Percentiles rank a stretch among this genome's conserved stretches.
These are phyloP conservation scores for Asarcornis scutulata DNA, from an alignment of 2,113 vertebrate species.

Conservation along the genomic window DNA sequence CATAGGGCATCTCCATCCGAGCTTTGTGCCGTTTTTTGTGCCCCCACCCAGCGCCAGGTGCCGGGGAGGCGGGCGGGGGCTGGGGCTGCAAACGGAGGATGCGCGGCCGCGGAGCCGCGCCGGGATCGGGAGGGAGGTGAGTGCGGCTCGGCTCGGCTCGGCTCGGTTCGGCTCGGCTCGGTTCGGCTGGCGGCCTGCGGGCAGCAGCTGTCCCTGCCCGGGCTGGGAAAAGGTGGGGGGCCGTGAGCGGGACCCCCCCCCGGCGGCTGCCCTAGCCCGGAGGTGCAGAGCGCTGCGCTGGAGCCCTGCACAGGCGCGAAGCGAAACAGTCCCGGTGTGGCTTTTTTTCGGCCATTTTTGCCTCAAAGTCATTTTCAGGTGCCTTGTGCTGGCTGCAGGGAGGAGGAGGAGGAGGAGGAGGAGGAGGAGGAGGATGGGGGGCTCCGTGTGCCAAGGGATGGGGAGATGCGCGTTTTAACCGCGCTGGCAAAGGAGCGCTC, in stretches of 20 bases:
- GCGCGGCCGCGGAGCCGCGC: not conserved
- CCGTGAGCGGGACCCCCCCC: not conserved
- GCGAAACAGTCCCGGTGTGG: fast-evolving
- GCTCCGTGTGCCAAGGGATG: too few relatives aligned
- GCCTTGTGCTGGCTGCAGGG: too few relatives aligned
- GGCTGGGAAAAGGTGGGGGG: too few relatives aligned
- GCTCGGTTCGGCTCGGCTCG: not conserved
- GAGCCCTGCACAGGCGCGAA: not conserved
- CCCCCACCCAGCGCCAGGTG: not conserved
- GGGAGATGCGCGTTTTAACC: not conserved
- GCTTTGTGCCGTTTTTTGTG: too few relatives aligned
- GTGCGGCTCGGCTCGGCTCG: not conserved
- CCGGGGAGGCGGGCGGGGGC: not conserved
- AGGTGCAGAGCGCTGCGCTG: fast-evolving
- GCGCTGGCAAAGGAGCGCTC: not conserved
- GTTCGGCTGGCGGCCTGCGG: not conserved
- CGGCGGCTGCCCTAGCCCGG: fast-evolving
- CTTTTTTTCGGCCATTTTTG: conserved; percentile 21
- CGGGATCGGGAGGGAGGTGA: conserved; percentile 3
- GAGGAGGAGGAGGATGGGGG: too few relatives aligned
- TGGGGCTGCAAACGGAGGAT: not conserved
- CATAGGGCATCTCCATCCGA: too few relatives aligned
- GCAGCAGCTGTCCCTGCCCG: too few relatives aligned
- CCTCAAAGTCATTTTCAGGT: not conserved
- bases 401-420: too few relatives aligned